Evolutionary conservation across 2,113 vertebrate genomes (phyloP), one percentile per base, ranked within the genome.

Genomic region (Poeciliopsis prolifica): DNA sequence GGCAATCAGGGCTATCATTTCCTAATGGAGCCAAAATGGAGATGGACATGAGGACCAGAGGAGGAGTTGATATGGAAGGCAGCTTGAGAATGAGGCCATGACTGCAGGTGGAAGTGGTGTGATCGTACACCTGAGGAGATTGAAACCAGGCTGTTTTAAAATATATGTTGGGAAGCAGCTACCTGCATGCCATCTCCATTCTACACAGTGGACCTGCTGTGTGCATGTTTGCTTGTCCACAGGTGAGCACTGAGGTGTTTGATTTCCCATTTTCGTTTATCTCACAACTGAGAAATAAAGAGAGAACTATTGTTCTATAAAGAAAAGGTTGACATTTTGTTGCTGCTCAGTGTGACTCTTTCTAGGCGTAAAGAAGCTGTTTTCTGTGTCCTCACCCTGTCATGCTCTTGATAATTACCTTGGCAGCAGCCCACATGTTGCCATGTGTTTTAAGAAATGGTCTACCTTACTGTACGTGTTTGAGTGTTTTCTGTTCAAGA

Each of bases 1-100:
- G 75, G 82, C 86, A 88, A 90, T 91, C 86, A 83, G 83, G 72
- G 42, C 74, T 77, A 82, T 80, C 81, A 33, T 62, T 88, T 89
- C 51, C 80, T 84, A 92, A 89, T 86, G 89, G 81, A 81, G 87
- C 64, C 31, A 9, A 67, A 78, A 86, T 82, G 86, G 79, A 85
- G 78, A 89, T 87, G 82, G 85, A 86, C 78, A 74, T 77, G 65
- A 69, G 82, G 85, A 70, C 67, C 8, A 63, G 65, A 75, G 78
- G 81, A 83, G 54, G 78, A 87, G 85, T 90, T 89, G 77, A 88
- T 88, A 86, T 74, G 70, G 68, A 5, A 0, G 66, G 80, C 75
- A 83, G 78, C 75, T 86, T 60, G 66, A 89, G 83, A 54, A 75
- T 67, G 1, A 78, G 76, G 61, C 77, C 77, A 84, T 83, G 84